Evolutionary conservation across 1,140 invertebrate genomes (phyloP).

Genomic region (Caenorhabditis tropicalis): DNA sequence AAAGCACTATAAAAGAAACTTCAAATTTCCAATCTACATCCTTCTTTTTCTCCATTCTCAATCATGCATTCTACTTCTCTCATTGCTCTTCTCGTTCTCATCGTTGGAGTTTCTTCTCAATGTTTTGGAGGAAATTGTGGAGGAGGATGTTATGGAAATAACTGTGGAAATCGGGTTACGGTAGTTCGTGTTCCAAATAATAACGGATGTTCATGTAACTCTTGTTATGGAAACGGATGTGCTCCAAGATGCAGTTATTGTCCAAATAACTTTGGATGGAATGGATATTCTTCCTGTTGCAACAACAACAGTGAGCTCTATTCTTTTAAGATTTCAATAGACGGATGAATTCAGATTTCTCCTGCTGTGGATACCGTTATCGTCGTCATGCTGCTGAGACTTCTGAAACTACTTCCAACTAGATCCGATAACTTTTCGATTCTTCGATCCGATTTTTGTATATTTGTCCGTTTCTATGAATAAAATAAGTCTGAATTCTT

Average conservation of each 20-base stretch:
- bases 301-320: background rate
- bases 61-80: background rate
- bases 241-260: constrained; percentile 17
- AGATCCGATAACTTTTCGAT: no score
- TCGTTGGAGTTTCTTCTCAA: background rate
- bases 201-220: background rate
- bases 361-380: constrained; percentile 3
- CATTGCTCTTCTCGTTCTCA: background rate
- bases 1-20: background rate
- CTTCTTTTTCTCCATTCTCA: background rate
- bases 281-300: constrained; percentile 9
- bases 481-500: no score
- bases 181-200: background rate
- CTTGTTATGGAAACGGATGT: constrained; percentile 1
- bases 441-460: no score
- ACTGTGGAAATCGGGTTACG: background rate
- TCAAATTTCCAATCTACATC: background rate
- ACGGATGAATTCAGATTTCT: background rate
- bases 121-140: background rate
- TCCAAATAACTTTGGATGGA: background rate
- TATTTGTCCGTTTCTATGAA: no score
- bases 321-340: background rate
- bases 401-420: background rate
- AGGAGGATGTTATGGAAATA: background rate
- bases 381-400: background rate